Percentiles rank a stretch among this genome's conserved stretches.
Evolutionary conservation across 2,797 vertebrate genomes (phyloP).

Genomic region (Syngnathus acus): DNA sequence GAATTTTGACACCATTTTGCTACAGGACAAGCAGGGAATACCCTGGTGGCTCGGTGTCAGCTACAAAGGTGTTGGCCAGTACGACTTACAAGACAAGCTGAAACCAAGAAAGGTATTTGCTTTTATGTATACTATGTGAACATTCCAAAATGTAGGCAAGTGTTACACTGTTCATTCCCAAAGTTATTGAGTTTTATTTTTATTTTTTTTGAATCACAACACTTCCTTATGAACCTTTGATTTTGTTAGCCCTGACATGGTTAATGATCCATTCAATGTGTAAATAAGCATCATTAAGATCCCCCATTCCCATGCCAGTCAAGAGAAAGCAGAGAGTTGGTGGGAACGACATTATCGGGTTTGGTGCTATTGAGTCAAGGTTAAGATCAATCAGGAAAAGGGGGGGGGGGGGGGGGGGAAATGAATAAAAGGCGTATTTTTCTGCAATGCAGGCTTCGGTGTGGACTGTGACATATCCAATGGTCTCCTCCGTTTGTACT

Average conservation of each 20-base stretch:
- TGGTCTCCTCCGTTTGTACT: too few species aligned
- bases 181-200: background rate
- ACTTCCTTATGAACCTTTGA: slow-evolving; percentile 10
- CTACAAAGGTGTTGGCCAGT: slow-evolving; percentile 96
- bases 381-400: slow-evolving; percentile 12
- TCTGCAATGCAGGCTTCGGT: too few species aligned
- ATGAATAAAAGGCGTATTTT: too few species aligned
- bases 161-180: too few species aligned
- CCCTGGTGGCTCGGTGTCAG: slow-evolving; percentile 98
- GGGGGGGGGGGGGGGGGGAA: too few species aligned
- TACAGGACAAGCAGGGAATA: slow-evolving; percentile 95
- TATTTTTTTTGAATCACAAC: background rate
- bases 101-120: slow-evolving; percentile 90
- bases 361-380: slow-evolving; percentile 27
- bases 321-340: slow-evolving; percentile 23
- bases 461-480: too few species aligned
- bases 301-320: slow-evolving; percentile 43
- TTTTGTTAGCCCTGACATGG: slow-evolving; percentile 20
- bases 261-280: slow-evolving; percentile 60
- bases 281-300: slow-evolving; percentile 40
- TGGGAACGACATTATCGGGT: slow-evolving; percentile 30
- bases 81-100: slow-evolving; percentile 92
- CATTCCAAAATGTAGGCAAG: too few species aligned
- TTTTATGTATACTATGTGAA: background rate
- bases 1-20: slow-evolving; percentile 15